Conservation (phyloP, 1,140 invertebrate species). For the Ptiloglossa arizonensis region DNA sequence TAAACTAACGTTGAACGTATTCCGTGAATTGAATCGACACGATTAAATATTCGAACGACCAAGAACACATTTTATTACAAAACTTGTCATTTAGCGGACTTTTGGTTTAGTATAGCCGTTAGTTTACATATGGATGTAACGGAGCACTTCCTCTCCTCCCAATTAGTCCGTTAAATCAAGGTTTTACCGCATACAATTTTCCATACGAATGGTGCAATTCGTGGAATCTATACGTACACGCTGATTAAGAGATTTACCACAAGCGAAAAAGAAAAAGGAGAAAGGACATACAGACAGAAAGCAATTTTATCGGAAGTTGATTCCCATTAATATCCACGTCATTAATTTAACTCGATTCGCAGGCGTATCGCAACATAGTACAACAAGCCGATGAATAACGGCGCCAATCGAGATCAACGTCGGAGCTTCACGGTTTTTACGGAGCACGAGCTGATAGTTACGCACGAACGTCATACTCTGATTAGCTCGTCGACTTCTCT, state of each 20-base stretch:
- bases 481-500: conserved; percentile 58
- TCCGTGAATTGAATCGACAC: too few species aligned
- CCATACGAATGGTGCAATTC: background rate
- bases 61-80: too few species aligned
- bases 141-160: too few species aligned
- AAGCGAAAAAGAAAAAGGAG: background rate
- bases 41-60: too few species aligned
- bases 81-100: too few species aligned
- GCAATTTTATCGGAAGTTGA: conserved; percentile 3
- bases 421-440: conserved; percentile 31
- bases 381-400: conserved; percentile 15
- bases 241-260: background rate
- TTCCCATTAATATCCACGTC: background rate
- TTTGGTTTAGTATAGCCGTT: too few species aligned
- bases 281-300: background rate
- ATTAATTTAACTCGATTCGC: background rate
- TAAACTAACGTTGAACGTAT: too few species aligned
- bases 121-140: too few species aligned
- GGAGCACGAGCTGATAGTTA: conserved; percentile 1
- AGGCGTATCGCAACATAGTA: background rate
- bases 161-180: too few species aligned
- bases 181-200: too few species aligned
- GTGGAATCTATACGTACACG: too few species aligned
- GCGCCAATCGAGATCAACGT: conserved; percentile 19
- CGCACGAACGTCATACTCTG: conserved; percentile 63